Base-by-base conservation (phyloP, 2,113 vertebrate species). In the Archocentrus centrarchus region DNA sequence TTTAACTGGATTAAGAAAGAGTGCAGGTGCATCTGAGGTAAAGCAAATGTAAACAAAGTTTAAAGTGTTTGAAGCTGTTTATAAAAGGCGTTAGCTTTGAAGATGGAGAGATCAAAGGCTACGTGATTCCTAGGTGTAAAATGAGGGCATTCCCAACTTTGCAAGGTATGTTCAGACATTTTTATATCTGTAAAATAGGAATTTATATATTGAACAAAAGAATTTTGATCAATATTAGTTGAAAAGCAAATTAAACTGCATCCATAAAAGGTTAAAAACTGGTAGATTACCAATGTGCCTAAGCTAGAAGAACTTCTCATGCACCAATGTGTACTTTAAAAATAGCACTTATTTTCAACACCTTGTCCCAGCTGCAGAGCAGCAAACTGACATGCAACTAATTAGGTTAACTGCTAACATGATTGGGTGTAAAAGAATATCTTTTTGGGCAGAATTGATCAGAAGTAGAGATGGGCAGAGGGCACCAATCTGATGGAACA, bases 11-110 rank as follows among this genome's bases (percentile, higher is more conserved):
- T n/a, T 37, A 66, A 50, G 0, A 30, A 30, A 20, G 27, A 53
- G 7, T 5, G 27, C 64, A 70, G 64, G 64, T 70, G 64, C 47
- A 53, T 18, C 27, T 32, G 68, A 32, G 27, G 27, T 9, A n/a
- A 73, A 53, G 47, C 17, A 53, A 73, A 73, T 44, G 11, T 7
- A 73, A 53, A 32, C 17, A 3, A 53, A 53, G 66, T 70, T 30
- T 53, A 70, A 70, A 70, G 66, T 30, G 4, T 73, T 73, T 73
- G 66, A 53, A 73, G 27, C 27, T 47, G 68, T 73, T 73, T 73
- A 55, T 32, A 7, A 73, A 73, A 73, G 68, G 53, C 68, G 27
- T 30, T 53, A 32, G 27, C 68, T 73, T 73, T 73, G 47, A 73
- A 73, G 27, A 73, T 14, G 7, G 68, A 73, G 27, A 20, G 27